Evolutionary conservation across 2,113 vertebrate genomes (phyloP).

Genomic region (Platanista minor): DNA sequence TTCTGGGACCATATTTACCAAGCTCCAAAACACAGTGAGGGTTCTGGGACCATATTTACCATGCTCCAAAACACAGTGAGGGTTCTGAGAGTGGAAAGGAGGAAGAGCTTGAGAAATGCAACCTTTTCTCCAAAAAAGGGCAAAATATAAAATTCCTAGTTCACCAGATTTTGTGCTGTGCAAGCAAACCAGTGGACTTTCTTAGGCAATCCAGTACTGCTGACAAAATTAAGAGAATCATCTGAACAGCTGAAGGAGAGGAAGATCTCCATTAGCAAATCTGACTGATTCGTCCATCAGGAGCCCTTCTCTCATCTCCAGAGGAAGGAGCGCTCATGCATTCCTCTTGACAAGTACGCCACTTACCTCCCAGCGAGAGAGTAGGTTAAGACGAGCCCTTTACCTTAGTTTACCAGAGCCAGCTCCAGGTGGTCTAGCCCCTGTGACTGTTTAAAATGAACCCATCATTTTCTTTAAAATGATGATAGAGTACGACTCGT

Average conservation of each 20-base stretch:
- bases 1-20: neutral
- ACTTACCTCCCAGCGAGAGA: neutral
- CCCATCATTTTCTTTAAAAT: neutral
- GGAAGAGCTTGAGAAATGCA: neutral
- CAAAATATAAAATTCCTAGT: neutral
- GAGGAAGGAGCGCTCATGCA: rapidly evolving
- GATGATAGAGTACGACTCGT: neutral
- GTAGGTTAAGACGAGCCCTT: neutral
- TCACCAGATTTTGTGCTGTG: neutral
- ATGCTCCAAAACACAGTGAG: neutral
- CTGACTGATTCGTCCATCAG: neutral
- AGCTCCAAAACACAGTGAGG: neutral
- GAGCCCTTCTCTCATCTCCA: neutral
- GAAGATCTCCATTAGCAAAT: neutral
- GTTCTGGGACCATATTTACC: neutral
- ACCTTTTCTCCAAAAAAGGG: neutral
- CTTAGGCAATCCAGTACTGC: neutral
- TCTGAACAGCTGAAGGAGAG: neutral
- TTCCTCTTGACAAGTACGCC: neutral
- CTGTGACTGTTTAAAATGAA: neutral
- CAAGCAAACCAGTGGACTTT: neutral
- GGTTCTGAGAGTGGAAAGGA: neutral
- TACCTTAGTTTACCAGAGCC: neutral
- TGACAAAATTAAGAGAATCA: neutral
- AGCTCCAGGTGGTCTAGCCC: neutral